A percentile compares a stretch with the other conserved stretches of the same genome.
Evolutionary conservation across 2,797 vertebrate species (phyloP).

Genomic region (Tangara arthus): DNA sequence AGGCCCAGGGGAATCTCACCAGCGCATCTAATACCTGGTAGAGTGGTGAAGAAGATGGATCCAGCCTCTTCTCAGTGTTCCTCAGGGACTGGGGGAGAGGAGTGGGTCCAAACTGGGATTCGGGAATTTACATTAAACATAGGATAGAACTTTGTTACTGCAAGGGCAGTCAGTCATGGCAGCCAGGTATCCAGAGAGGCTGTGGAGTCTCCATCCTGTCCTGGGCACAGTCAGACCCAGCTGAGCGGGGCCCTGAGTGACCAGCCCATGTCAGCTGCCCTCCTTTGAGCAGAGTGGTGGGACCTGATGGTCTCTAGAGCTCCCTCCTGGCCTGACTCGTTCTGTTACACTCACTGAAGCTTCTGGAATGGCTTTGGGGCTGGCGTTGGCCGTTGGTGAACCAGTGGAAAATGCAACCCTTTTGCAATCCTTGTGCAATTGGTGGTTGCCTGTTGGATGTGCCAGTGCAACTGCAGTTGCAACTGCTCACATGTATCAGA

Average conservation of each 20-base stretch:
- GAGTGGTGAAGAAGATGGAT: background rate
- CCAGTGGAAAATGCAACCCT: background rate
- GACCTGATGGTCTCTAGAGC: background rate
- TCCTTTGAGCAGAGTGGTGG: background rate
- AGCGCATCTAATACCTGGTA: background rate
- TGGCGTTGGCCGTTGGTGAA: background rate
- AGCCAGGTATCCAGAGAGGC: background rate
- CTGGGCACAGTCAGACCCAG: background rate
- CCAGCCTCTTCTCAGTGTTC: background rate
- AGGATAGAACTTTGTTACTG: background rate
- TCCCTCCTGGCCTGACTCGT: background rate
- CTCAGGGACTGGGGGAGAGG: background rate
- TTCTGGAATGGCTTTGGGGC: background rate
- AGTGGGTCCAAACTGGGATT: background rate
- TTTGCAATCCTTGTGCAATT: background rate
- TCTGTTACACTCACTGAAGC: background rate
- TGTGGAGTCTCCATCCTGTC: background rate
- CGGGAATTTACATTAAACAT: background rate
- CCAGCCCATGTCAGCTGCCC: background rate
- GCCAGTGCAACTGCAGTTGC: background rate
- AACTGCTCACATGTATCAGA: background rate
- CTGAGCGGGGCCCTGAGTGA: background rate
- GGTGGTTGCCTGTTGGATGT: background rate
- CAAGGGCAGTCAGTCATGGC: rapidly evolving
- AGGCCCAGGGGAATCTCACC: background rate